Conservation (phyloP, 2,113 vertebrate species). For the Thryonomys swinderianus region DNA sequence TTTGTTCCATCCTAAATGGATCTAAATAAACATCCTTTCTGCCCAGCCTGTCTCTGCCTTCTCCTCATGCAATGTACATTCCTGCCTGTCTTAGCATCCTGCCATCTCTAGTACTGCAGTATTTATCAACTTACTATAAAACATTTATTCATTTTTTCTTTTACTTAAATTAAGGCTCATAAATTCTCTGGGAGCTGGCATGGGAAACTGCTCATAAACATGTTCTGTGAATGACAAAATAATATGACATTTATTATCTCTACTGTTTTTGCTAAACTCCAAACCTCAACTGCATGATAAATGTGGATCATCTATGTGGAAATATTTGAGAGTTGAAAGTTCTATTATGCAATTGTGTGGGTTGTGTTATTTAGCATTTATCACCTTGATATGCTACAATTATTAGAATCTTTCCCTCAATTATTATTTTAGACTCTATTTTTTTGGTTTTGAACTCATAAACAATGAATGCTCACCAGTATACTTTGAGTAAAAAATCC, state of each 20-base stretch:
- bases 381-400: neutral
- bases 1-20: neutral
- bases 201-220: neutral
- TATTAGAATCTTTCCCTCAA: neutral
- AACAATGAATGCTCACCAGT: neutral
- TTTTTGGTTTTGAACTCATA: neutral
- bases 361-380: neutral
- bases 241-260: neutral
- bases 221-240: neutral
- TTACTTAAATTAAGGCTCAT: neutral
- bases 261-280: neutral
- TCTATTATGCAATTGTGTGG: neutral
- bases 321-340: neutral
- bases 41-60: neutral
- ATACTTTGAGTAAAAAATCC: neutral
- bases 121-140: neutral
- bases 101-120: neutral
- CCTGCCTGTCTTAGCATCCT: neutral
- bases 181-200: neutral
- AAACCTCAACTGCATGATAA: neutral
- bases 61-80: fast-evolving
- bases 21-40: neutral
- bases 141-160: neutral
- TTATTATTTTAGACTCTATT: neutral
- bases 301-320: neutral